These are phyloP conservation scores for Chunga burmeisteri DNA, from an alignment of 2,113 vertebrate species.

Conservation along the genomic window DNA sequence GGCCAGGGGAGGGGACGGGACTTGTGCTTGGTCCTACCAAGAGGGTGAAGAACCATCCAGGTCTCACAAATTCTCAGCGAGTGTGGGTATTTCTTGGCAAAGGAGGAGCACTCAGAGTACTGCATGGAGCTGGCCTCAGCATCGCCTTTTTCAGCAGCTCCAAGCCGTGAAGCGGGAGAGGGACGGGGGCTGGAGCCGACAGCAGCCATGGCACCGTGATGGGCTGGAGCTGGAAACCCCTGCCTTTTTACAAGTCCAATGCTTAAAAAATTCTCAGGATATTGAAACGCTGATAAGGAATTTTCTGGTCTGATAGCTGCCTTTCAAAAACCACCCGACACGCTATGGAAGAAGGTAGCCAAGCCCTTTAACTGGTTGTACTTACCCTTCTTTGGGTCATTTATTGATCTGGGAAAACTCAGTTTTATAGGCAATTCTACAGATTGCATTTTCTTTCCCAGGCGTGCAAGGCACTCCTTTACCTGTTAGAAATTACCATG, in stretches of 20 bases:
- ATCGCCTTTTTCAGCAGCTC: not conserved
- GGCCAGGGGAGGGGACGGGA: not conserved
- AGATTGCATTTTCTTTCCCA: not conserved
- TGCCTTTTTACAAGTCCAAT: not conserved
- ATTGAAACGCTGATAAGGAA: not conserved
- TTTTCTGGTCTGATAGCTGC: not conserved
- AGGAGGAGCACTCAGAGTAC: no score
- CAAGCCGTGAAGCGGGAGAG: no score
- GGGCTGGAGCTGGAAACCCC: not conserved
- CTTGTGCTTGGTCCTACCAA: not conserved
- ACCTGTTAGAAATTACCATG: not conserved
- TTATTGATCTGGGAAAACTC: not conserved
- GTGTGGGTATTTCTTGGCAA: not conserved
- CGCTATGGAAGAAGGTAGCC: not conserved
- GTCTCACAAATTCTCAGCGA: not conserved
- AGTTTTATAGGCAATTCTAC: not conserved
- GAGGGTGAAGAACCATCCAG: not conserved
- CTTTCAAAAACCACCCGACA: not conserved
- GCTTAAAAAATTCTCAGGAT: not conserved
- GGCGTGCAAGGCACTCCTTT: not conserved
- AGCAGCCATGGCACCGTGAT: not conserved
- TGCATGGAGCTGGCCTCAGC: not conserved
- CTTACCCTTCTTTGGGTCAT: not conserved
- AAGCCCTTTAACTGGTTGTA: not conserved
- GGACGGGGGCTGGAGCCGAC: not conserved